Evolutionary conservation across 2,113 vertebrate species (phyloP).

Genomic region (Stomatorhinus ivindoensis): DNA sequence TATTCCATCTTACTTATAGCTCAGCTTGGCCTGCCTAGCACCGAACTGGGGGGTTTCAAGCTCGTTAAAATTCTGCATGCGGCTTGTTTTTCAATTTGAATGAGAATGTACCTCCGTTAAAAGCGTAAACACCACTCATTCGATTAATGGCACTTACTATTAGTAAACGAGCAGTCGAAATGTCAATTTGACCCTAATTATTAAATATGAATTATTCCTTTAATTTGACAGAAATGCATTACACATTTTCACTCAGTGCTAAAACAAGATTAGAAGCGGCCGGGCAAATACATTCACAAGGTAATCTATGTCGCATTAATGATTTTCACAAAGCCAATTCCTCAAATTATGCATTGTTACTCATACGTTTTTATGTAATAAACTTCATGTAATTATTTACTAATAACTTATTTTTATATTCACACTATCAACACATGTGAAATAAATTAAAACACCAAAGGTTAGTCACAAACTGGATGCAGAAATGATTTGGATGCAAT

Average conservation of each 20-base stretch:
- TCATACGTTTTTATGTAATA: background rate
- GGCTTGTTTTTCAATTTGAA: background rate
- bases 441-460: background rate
- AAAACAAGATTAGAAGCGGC: background rate
- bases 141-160: background rate
- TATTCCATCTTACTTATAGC: background rate
- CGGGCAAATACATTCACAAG: background rate
- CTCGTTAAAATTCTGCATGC: background rate
- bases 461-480: background rate
- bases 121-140: background rate
- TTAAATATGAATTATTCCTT: background rate
- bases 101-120: background rate
- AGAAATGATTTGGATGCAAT: background rate
- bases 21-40: background rate
- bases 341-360: background rate
- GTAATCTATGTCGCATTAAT: background rate
- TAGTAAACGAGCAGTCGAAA: background rate
- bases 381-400: background rate
- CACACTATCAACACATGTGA: background rate
- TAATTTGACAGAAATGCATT: background rate
- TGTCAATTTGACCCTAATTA: background rate
- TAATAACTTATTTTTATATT: background rate
- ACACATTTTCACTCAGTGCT: background rate
- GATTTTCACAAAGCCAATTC: background rate
- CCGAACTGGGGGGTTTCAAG: background rate